Percentiles rank a stretch among this genome's conserved stretches.
phyloP scores from a whole-genome alignment of 2,113 vertebrate genomes.

The Pelecanus crispus region DNA sequence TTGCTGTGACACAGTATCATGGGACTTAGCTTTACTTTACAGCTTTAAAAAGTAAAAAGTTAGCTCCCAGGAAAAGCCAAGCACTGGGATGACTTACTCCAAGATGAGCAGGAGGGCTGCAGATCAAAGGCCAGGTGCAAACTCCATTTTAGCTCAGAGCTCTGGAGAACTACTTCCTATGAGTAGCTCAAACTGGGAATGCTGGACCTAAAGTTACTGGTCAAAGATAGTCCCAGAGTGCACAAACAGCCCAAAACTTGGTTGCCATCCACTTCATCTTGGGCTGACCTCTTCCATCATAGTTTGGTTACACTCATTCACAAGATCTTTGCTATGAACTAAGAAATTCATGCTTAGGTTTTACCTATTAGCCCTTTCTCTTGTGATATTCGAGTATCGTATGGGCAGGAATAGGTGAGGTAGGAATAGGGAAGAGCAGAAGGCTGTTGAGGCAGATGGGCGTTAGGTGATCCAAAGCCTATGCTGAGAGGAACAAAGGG shows the following conservation, averaged over 20 bases:
- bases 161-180: background rate
- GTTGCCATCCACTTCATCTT: background rate
- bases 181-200: background rate
- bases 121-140: background rate
- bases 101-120: background rate
- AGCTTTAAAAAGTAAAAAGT: background rate
- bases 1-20: background rate
- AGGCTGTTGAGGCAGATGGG: background rate
- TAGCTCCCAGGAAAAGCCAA: background rate
- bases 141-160: background rate
- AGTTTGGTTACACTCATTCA: background rate
- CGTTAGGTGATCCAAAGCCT: background rate
- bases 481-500: background rate
- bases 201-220: background rate
- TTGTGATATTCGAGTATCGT: rapidly evolving
- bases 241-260: background rate
- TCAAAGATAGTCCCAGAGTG: background rate
- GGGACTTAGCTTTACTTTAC: background rate
- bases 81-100: background rate
- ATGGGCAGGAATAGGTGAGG: background rate
- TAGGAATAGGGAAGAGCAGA: background rate
- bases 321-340: background rate
- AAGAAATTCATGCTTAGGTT: background rate
- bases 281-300: background rate
- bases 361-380: background rate